A percentile compares a stretch with the other conserved stretches of the same genome.
Evolutionary conservation across 1,140 invertebrate species (phyloP).

Genomic region (Euwallacea fornicatus): DNA sequence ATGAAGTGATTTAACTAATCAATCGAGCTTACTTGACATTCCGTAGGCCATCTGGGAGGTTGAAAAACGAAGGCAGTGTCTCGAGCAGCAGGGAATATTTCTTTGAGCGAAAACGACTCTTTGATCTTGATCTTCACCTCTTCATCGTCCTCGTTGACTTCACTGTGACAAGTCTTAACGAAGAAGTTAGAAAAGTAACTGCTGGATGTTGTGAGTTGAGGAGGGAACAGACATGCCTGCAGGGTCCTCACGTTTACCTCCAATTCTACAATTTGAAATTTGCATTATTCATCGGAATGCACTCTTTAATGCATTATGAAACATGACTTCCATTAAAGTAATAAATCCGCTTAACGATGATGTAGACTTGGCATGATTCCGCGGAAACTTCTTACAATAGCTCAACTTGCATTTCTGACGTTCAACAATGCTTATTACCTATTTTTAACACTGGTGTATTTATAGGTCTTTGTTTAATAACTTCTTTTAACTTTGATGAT

Average conservation of each 20-base stretch:
- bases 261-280: slow-evolving; percentile 24
- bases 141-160: slow-evolving; percentile 32
- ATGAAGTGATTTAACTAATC: not conserved
- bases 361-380: slow-evolving; percentile 21
- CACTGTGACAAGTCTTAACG: slow-evolving; percentile 27
- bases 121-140: slow-evolving; percentile 35
- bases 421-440: slow-evolving; percentile 15
- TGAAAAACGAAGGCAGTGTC: slow-evolving; percentile 67
- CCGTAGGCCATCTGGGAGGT: slow-evolving; percentile 81
- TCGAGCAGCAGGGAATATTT: slow-evolving; percentile 68
- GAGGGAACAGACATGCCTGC: slow-evolving; percentile 39
- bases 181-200: slow-evolving; percentile 43
- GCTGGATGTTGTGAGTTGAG: slow-evolving; percentile 30
- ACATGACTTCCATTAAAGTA: slow-evolving; percentile 4
- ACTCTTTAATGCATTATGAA: slow-evolving; percentile 2
- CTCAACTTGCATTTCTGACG: slow-evolving; percentile 4
- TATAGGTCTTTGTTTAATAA: no score
- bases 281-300: slow-evolving; percentile 1
- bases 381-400: slow-evolving; percentile 12
- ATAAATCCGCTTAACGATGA: slow-evolving; percentile 15
- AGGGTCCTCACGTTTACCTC: slow-evolving; percentile 36
- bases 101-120: slow-evolving; percentile 55
- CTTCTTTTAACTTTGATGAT: no score
- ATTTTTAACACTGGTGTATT: not conserved
- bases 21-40: slow-evolving; percentile 70